phyloP scores from a whole-genome alignment of 2,888 invertebrate genomes.

The Dermolepida albohirtum region DNA sequence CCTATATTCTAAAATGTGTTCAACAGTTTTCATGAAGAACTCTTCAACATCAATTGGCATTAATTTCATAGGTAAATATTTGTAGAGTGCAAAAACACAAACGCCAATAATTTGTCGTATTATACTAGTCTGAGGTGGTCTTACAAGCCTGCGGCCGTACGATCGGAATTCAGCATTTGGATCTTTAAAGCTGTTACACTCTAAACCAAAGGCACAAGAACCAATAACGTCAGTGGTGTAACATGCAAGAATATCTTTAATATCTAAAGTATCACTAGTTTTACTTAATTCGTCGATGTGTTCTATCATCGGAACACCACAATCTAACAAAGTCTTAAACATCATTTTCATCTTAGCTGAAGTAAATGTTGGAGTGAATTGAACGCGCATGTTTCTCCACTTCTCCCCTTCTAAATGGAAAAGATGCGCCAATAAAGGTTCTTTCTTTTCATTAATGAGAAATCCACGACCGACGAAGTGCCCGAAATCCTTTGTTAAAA shows the following conservation, averaged over 20 bases:
- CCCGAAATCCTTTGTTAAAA: not conserved
- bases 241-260: conserved; percentile 5
- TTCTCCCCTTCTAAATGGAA: not conserved
- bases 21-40: not conserved
- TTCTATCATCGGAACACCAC: conserved; percentile 10
- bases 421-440: not conserved
- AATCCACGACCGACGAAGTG: conserved; percentile 6
- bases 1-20: conserved; percentile 4
- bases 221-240: conserved; percentile 11
- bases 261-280: conserved; percentile 1
- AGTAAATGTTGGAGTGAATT: not conserved
- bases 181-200: not conserved
- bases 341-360: conserved; percentile 4
- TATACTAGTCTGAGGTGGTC: not conserved
- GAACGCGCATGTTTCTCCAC: conserved; percentile 6
- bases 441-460: not conserved
- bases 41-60: not conserved
- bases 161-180: not conserved
- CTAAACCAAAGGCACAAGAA: conserved; percentile 19
- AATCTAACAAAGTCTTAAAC: conserved; percentile 3
- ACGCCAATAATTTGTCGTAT: not conserved
- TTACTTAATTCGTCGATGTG: conserved; percentile 5
- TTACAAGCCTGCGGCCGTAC: not conserved
- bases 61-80: not conserved
- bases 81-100: not conserved